Conservation (phyloP, 2,797 vertebrate species). For the Pseudotriccus pelzelni region DNA sequence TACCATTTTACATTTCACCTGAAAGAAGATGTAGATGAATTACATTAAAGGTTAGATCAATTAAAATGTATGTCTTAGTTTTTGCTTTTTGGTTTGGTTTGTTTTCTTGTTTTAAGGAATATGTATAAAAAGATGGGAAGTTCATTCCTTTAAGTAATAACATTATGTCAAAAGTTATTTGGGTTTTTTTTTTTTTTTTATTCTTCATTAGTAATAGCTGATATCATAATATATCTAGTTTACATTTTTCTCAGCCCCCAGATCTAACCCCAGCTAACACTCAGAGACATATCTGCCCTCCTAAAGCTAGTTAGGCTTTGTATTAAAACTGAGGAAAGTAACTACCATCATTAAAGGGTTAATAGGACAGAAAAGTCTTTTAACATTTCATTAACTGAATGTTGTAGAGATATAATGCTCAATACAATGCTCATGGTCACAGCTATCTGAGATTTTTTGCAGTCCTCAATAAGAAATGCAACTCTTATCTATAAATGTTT, state of each 20-base stretch:
- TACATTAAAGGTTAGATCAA: slow-evolving; percentile 14
- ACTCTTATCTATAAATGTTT: background rate
- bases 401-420: background rate
- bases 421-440: background rate
- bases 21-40: background rate
- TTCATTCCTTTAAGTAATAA: background rate
- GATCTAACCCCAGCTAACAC: background rate
- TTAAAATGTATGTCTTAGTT: background rate
- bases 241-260: background rate
- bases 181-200: background rate
- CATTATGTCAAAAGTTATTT: background rate
- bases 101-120: background rate
- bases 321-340: background rate
- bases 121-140: background rate
- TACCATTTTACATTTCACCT: background rate
- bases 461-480: background rate
- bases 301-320: background rate
- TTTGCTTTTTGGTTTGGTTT: background rate
- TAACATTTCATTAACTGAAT: background rate
- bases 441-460: background rate
- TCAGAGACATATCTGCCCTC: background rate
- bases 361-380: background rate
- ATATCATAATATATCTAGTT: background rate
- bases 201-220: background rate
- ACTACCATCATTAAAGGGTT: background rate